phyloP scores from a whole-genome alignment of 1,140 invertebrate genomes.

The Asbolus verrucosus region DNA sequence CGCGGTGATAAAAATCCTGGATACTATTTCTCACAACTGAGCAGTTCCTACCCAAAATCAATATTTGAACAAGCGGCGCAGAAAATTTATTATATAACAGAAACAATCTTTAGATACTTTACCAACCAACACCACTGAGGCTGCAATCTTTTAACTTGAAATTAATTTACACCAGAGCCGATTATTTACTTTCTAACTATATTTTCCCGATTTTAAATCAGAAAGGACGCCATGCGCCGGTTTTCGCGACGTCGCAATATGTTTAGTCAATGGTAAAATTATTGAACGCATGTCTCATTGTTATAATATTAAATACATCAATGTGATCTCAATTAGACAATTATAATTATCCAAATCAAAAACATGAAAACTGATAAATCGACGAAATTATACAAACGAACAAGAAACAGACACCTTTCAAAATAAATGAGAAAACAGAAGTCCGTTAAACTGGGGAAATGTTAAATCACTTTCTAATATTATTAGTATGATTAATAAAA shows the following conservation, averaged over 20 bases:
- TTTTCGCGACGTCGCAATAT: slow-evolving; percentile 55
- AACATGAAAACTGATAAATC: too few relatives aligned
- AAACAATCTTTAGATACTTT: slow-evolving; percentile 14
- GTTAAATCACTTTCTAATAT: too few relatives aligned
- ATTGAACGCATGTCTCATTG: slow-evolving; percentile 53
- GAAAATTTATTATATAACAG: slow-evolving; percentile 39
- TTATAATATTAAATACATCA: slow-evolving; percentile 4
- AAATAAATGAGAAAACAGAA: too few relatives aligned
- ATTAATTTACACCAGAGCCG: background rate
- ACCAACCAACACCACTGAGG: background rate
- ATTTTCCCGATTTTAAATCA: slow-evolving; percentile 24
- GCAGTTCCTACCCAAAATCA: slow-evolving; percentile 60
- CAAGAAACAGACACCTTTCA: too few relatives aligned
- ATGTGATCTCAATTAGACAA: background rate
- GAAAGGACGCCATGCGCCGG: slow-evolving; percentile 52
- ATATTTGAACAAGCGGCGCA: slow-evolving; percentile 57
- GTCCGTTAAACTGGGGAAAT: too few relatives aligned
- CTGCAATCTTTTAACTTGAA: background rate
- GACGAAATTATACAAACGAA: too few relatives aligned
- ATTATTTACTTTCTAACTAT: background rate
- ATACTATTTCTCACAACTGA: slow-evolving; percentile 36
- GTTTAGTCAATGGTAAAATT: slow-evolving; percentile 54
- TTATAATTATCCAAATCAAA: too few relatives aligned
- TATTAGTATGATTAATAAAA: too few relatives aligned
- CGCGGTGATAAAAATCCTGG: slow-evolving; percentile 41